Evolutionary conservation across 2,113 vertebrate species (phyloP), one percentile per base, ranked within the genome.

Genomic region (Ammodytes marinus): DNA sequence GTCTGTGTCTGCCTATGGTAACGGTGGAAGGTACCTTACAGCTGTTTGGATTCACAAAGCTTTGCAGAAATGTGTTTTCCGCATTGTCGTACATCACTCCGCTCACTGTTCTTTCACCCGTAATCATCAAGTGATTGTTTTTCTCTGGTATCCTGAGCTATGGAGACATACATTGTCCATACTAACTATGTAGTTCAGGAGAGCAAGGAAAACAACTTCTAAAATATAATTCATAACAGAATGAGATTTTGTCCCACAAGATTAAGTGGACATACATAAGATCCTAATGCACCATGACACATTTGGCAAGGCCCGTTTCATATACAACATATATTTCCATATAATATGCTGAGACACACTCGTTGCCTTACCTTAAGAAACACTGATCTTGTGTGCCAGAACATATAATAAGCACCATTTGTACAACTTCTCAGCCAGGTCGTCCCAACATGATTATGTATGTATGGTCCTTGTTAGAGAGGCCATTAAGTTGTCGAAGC

Each of bases 331-430:
- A 37, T 70, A 66, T 85, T 79, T 82, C 67, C 53, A 78, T 60
- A 80, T 45, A 70, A 53, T 57, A 76, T 70, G 58, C 54, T 65
- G 63, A 73, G 46, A 86, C 59, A 77, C n/a, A 61, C 74, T 86
- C 47, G 78, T 84, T 87, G 79, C 71, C 75, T 74, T 79, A 37
- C 66, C 40, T 4, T 42, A 52, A 74, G 63, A 66, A 58, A 77
- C 54, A 76, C 13, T 58, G 1, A 65, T 69, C 43, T 47, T 59
- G 17, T 73, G 58, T 77, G 75, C 88, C 86, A 91, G 66, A 74
- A 87, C 65, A 86, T 77, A 87, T 81, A 83, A 90, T 86, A 86
- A 88, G 87, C 86, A 84, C 76, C 2, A 45, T 17, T 86, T 83
- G 78, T 84, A 85, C 42, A 73, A 52, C 79, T 68, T 82, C 57